Conservation (phyloP, 35 echinoderm and acorn worm species). For the Hemicentrotus pulcherrimus region DNA sequence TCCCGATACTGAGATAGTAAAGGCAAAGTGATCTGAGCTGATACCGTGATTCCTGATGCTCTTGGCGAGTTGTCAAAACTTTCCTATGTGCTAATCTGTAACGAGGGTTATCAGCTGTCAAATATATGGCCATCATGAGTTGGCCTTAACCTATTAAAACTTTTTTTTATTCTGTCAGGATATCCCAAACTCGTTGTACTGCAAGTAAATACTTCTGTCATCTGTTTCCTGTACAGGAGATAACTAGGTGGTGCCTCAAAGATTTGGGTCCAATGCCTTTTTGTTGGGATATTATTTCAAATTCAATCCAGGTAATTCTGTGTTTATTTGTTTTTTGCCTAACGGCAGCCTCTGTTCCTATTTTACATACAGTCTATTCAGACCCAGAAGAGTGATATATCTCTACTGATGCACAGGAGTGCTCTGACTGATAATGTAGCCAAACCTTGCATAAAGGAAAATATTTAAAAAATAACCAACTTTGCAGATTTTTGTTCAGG, state of each 20-base stretch:
- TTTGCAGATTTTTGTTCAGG: background rate
- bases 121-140: background rate
- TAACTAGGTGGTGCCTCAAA: background rate
- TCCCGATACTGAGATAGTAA: background rate
- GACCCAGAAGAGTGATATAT: too few relatives aligned
- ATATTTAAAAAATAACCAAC: background rate
- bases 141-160: constrained; percentile 37
- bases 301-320: background rate
- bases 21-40: background rate
- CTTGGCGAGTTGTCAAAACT: background rate
- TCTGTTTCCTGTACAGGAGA: background rate
- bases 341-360: too few relatives aligned
- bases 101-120: constrained; percentile 16
- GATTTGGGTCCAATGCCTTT: background rate
- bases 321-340: background rate
- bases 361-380: too few relatives aligned
- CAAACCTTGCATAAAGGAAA: background rate
- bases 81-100: background rate
- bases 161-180: background rate
- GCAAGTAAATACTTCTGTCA: constrained; percentile 41
- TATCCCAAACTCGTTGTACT: constrained; percentile 16
- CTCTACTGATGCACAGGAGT: too few relatives aligned
- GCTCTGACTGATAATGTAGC: too few relatives aligned
- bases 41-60: background rate
- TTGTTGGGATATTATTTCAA: background rate